Conservation (phyloP, 2,113 vertebrate genomes). For the Pleuronectes platessa region DNA sequence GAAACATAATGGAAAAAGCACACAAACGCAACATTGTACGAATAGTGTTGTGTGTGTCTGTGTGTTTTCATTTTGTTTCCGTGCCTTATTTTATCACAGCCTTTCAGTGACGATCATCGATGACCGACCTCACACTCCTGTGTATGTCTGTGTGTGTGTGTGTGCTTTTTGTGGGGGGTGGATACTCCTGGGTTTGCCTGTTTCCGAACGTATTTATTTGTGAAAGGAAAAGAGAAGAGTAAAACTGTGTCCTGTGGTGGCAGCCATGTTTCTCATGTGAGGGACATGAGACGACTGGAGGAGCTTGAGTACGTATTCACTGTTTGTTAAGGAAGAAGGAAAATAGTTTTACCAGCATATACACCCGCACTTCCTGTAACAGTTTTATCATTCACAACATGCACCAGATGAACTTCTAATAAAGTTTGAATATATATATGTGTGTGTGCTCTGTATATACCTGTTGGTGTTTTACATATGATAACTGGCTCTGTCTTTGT, state of each 20-base stretch:
- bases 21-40: not conserved
- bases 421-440: slow-evolving; percentile 56
- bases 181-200: slow-evolving; percentile 1
- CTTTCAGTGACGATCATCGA: slow-evolving; percentile 23
- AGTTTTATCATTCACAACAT: slow-evolving; percentile 57
- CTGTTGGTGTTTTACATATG: slow-evolving; percentile 58
- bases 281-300: slow-evolving; percentile 1
- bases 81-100: slow-evolving; percentile 50
- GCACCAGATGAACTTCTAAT: slow-evolving; percentile 69
- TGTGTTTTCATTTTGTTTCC: slow-evolving; percentile 32
- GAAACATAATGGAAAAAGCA: slow-evolving; percentile 22
- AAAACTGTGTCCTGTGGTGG: not conserved
- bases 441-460: not conserved
- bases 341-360: slow-evolving; percentile 32
- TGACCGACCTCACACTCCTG: slow-evolving; percentile 35
- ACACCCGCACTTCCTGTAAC: slow-evolving; percentile 45
- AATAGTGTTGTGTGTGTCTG: not conserved
- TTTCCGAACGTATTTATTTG: slow-evolving; percentile 49
- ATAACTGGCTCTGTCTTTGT: slow-evolving; percentile 29
- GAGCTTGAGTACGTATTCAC: not conserved
- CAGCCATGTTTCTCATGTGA: slow-evolving; percentile 31
- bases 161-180: slow-evolving; percentile 26
- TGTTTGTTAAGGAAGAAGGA: slow-evolving; percentile 28
- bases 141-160: slow-evolving; percentile 4
- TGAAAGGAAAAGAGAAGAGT: not conserved